These are phyloP conservation scores for Sus scrofa DNA, from an alignment of 2,113 vertebrate genomes.

Conservation along the genomic window T2T-Sscrofa CM000812.6:213564501-213565000, in stretches of 20 bases:
- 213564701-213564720: neutral
- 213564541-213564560: neutral
- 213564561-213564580: neutral
- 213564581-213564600: neutral
- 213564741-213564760: slow-evolving; percentile 9
- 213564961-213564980: neutral
- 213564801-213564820: neutral
- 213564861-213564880: neutral
- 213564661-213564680: neutral
- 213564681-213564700: neutral
- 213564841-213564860: slow-evolving; percentile 24
- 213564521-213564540: neutral
- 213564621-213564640: neutral
- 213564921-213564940: neutral
- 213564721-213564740: neutral
- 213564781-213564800: neutral
- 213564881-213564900: neutral
- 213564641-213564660: neutral
- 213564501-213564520: neutral
- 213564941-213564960: neutral
- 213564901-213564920: neutral
- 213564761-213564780: neutral
- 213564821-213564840: neutral
- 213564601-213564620: neutral
- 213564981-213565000: slow-evolving; percentile 14